Percentiles rank a stretch among this genome's conserved stretches.
phyloP scores from a whole-genome alignment of 2,888 invertebrate species.

The Drosophila diplacantha region DNA sequence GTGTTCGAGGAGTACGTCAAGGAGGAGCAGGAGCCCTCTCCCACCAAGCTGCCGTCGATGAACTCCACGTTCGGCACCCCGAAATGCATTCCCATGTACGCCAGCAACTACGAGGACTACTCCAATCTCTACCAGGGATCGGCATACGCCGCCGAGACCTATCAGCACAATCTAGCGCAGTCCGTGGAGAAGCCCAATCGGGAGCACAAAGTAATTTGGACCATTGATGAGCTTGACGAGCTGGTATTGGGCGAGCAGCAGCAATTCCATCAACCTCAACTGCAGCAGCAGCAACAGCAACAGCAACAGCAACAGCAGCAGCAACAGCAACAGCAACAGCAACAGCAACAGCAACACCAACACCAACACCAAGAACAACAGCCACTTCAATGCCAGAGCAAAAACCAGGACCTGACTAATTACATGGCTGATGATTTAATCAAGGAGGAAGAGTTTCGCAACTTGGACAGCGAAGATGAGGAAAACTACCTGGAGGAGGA shows the following conservation, averaged over 20 bases:
- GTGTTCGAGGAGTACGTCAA: conserved; percentile 44
- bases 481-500: conserved; percentile 45
- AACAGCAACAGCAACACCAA: background rate
- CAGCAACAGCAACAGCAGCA: conserved; percentile 1
- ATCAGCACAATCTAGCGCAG: conserved; percentile 69
- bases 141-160: conserved; percentile 70
- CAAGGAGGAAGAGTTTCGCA: conserved; percentile 18
- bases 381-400: background rate
- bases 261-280: conserved; percentile 10
- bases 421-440: conserved; percentile 13
- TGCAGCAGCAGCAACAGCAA: conserved; percentile 12
- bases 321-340: conserved; percentile 17
- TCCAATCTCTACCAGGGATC: conserved; percentile 52
- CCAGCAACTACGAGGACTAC: conserved; percentile 49
- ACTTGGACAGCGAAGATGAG: conserved; percentile 50
- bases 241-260: conserved; percentile 52
- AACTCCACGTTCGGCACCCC: conserved; percentile 75
- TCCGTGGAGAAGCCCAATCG: conserved; percentile 74
- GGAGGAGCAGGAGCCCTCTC: conserved; percentile 27
- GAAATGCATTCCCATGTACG: conserved; percentile 66
- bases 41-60: conserved; percentile 75
- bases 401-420: conserved; percentile 3
- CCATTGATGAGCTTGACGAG: conserved; percentile 74
- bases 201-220: conserved; percentile 77
- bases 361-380: background rate